Base-by-base conservation (phyloP, 2,888 invertebrate genomes). In the Rhodophaea formosa region DNA sequence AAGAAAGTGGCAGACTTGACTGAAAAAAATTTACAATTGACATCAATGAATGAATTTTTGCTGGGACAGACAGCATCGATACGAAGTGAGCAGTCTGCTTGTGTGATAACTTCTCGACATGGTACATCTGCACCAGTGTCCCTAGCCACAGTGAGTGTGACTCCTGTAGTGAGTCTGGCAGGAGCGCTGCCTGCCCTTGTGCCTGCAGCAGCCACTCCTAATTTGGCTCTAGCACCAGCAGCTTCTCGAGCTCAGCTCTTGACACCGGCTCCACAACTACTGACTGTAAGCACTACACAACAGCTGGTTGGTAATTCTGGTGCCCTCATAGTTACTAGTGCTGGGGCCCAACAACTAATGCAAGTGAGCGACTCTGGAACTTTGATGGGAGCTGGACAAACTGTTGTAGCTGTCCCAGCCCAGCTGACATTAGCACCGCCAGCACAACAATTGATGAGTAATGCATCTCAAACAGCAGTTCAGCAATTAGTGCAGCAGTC, bases 331-430 rank as follows among this genome's bases (percentile, higher is more conserved):
- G 90, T 91, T 3, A 91, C 91, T 35, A 91, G 91, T 81, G 91
- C 91, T 61, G 91, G 91, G 59, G 90, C 87, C 1, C 91, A 91
- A 61, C 91, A 91, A 70, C 67, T 91, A 6, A 90, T 91, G 91
- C 91, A 91, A 83, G 91, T 91, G 14, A 90, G 91, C 79, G 91
- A 91, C 68, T 91, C 91, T 14, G 90, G 90, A 3, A 89, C 87
- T 49, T 70, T 91, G 45, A 91, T 91, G 89, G 84, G 90, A 57
- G 89, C 84, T 16, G 90, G 91, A 12, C 90, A 89, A 66, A 89
- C 90, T 55, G 89, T 91, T 53, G 91, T 91, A 29, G 90, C 90
- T 35, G 88, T 91, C 12, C 91, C 91, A 53, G 91, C 91, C 32
- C 91, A 91, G 68, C 69, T 91, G 23, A 89, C 91, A 10, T 68